Conservation (phyloP, 2,113 vertebrate species). For the Limnothrissa miodon region DNA sequence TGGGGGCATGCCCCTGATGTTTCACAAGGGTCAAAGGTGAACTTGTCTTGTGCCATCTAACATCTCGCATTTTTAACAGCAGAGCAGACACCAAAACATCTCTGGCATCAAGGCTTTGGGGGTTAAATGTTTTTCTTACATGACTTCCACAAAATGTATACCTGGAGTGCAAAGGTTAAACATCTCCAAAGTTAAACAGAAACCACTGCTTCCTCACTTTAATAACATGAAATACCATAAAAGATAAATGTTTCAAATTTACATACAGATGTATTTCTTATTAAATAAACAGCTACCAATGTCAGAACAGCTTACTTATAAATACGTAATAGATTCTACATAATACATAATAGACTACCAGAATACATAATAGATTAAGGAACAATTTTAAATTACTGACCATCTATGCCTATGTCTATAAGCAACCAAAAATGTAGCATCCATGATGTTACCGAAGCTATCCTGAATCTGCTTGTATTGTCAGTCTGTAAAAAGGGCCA, state of each 20-base stretch:
- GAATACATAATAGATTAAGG: not conserved
- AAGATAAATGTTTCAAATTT: not conserved
- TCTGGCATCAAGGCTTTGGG: not conserved
- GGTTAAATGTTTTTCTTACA: not conserved
- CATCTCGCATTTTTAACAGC: slow-evolving; percentile 2
- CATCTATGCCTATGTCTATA: not conserved
- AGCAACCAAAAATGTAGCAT: not conserved
- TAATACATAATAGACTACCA: too few relatives aligned
- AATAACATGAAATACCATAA: not conserved
- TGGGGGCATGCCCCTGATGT: not conserved
- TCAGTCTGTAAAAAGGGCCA: not conserved
- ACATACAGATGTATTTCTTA: not conserved
- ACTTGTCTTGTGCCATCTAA: not conserved
- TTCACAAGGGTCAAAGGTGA: slow-evolving; percentile 1
- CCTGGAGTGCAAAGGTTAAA: not conserved
- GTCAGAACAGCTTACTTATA: not conserved
- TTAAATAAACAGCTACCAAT: not conserved
- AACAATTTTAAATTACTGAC: not conserved
- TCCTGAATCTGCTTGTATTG: not conserved
- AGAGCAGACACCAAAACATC: not conserved
- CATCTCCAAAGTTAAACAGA: not conserved
- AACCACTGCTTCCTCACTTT: too few relatives aligned
- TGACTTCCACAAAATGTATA: not conserved
- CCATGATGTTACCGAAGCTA: not conserved
- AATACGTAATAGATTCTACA: too few relatives aligned